Evolutionary conservation across 1,140 invertebrate genomes (phyloP).

Genomic region (Centruroides sculpturatus): DNA sequence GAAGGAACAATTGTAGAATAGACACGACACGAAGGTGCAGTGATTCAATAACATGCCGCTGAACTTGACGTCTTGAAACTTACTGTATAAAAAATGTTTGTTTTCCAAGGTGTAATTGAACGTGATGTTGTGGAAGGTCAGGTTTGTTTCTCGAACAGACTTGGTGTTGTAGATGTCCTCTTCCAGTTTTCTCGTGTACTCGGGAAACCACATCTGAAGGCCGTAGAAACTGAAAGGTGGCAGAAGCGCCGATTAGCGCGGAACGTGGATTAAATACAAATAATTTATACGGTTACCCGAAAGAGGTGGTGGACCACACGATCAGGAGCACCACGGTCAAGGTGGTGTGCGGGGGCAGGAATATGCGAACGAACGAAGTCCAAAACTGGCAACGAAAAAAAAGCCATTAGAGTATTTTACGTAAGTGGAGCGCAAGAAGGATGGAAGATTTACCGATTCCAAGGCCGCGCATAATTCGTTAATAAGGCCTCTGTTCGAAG

Average conservation of each 20-base stretch:
- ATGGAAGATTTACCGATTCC: constrained; percentile 15
- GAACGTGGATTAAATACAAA: not conserved
- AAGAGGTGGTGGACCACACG: constrained; percentile 33
- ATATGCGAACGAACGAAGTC: constrained; percentile 25
- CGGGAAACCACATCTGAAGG: constrained; percentile 40
- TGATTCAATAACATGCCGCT: constrained; percentile 22
- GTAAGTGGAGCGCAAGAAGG: no score
- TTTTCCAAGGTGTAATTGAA: constrained; percentile 22
- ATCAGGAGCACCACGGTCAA: constrained; percentile 28
- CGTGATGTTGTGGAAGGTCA: not conserved
- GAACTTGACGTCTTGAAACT: constrained; percentile 21
- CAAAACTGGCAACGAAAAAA: constrained; percentile 20
- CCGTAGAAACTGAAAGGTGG: constrained; percentile 34
- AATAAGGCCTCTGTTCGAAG: constrained; percentile 24
- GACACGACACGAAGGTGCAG: constrained; percentile 22
- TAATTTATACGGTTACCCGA: constrained; percentile 29
- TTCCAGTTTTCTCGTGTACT: constrained; percentile 33
- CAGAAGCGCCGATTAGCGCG: not conserved
- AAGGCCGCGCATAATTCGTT: constrained; percentile 16
- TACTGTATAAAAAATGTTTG: constrained; percentile 17
- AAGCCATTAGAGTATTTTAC: no score
- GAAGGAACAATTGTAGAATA: constrained; percentile 21
- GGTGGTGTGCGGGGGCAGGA: constrained; percentile 24
- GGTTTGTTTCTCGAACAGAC: constrained; percentile 1
- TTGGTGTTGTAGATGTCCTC: constrained; percentile 26